Evolutionary conservation across 1,140 invertebrate species (phyloP).

Genomic region (Drosophila littoralis): DNA sequence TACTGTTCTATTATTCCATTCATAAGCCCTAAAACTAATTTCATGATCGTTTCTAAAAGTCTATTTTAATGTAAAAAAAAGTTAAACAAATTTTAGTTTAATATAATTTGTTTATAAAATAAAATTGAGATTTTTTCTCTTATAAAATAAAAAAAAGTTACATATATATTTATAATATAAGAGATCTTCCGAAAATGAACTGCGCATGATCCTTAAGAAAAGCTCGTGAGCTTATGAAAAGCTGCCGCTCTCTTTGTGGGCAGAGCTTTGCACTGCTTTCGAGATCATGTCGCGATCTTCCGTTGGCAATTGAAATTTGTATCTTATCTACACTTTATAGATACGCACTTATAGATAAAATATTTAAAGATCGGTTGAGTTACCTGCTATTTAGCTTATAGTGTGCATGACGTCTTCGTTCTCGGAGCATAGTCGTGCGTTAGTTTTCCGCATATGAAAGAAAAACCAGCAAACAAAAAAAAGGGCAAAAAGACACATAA

Average conservation of each 20-base stretch:
- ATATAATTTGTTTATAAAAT: no score
- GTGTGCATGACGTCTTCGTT: conserved; percentile 84
- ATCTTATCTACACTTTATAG: conserved; percentile 32
- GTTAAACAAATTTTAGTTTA: no score
- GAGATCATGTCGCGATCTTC: conserved; percentile 4
- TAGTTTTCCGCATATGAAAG: conserved; percentile 83
- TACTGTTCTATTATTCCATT: no score
- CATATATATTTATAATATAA: conserved; percentile 28
- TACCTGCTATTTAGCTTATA: conserved; percentile 84
- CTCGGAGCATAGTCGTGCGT: conserved; percentile 84
- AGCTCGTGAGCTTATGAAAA: neutral
- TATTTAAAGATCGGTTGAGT: conserved; percentile 40
- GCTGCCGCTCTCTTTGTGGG: conserved; percentile 1
- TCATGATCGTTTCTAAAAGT: no score
- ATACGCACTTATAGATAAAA: conserved; percentile 21
- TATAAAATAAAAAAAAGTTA: conserved; percentile 18
- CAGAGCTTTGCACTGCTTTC: conserved; percentile 40
- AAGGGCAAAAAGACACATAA: conserved; percentile 72
- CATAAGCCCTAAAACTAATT: no score
- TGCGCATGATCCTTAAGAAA: conserved; percentile 8
- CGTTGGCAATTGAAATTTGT: neutral
- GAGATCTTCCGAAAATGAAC: conserved; percentile 10
- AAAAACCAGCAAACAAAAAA: conserved; percentile 80
- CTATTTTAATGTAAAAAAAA: neutral
- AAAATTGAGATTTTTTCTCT: neutral